Percentiles rank a stretch among this genome's conserved stretches.
Evolutionary conservation across 2,888 invertebrate genomes (phyloP).

Genomic region (Pristionchus maxplancki): DNA sequence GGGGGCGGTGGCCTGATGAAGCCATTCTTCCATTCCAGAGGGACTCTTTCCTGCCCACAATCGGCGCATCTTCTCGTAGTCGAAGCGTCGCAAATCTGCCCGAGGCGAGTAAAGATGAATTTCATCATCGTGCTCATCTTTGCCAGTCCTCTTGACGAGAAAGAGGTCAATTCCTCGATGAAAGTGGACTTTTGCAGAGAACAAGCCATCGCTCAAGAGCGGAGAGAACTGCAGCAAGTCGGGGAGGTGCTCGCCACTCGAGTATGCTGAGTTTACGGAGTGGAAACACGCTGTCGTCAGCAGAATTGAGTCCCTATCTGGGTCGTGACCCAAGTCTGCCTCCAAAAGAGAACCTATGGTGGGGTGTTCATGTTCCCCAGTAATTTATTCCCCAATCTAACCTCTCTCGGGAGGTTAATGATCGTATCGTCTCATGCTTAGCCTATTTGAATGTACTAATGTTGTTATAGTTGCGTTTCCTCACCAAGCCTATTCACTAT

Average conservation of each 20-base stretch:
- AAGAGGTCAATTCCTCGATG: neutral
- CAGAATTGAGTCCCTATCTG: constrained; percentile 30
- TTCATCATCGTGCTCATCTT: neutral
- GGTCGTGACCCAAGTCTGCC: constrained; percentile 18
- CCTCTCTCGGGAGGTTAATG: neutral
- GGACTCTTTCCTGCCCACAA: constrained; percentile 48
- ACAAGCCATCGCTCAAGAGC: neutral
- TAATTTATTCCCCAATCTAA: neutral
- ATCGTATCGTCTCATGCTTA: neutral
- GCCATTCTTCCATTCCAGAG: neutral
- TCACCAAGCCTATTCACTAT: neutral
- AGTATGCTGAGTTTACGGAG: constrained; percentile 31
- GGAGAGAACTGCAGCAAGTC: neutral
- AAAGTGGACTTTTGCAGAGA: neutral
- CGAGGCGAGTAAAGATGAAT: constrained; percentile 30
- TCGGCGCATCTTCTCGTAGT: neutral
- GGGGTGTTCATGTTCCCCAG: constrained; percentile 13
- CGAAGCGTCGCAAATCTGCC: constrained; percentile 30
- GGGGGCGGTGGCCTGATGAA: neutral
- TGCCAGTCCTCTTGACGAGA: neutral
- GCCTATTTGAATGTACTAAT: neutral
- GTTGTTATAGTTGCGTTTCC: constrained; percentile 35
- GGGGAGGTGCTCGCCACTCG: constrained; percentile 4
- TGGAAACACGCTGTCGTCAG: neutral
- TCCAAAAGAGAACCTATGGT: constrained; percentile 52